These are phyloP conservation scores for Lepisosteus osseus DNA, from an alignment of 2,113 vertebrate genomes.

Conservation along the genomic window DNA sequence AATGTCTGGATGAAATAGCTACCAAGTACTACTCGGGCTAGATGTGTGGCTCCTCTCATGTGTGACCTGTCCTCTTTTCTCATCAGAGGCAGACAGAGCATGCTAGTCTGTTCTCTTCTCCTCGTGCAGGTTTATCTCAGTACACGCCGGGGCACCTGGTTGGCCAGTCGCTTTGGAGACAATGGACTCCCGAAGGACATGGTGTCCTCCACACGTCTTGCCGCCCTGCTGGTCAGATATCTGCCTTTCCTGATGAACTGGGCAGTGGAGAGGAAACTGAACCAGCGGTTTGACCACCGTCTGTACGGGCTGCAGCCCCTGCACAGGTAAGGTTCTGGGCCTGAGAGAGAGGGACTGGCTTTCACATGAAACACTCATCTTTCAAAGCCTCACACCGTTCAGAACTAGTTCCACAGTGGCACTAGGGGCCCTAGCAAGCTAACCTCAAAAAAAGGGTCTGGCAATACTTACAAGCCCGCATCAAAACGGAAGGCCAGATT, in stretches of 20 bases:
- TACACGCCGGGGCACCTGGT: conserved; percentile 82
- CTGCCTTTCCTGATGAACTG: conserved; percentile 19
- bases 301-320: conserved; percentile 78
- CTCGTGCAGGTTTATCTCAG: conserved; percentile 82
- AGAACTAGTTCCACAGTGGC: no score
- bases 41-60: not conserved
- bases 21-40: no score
- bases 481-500: not conserved
- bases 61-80: no score
- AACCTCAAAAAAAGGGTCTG: no score
- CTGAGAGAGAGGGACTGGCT: not conserved
- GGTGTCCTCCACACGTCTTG: conserved; percentile 29
- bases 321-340: conserved; percentile 64
- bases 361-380: not conserved
- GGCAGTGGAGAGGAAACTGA: conserved; percentile 47
- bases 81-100: not conserved
- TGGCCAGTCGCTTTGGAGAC: conserved; percentile 74
- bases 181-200: conserved; percentile 73
- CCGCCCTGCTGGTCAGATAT: conserved; percentile 53
- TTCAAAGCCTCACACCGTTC: no score
- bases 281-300: conserved; percentile 68
- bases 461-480: not conserved
- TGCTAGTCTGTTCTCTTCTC: not conserved
- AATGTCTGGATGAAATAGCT: no score
- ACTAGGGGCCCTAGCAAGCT: no score